Percentiles rank a stretch among this genome's conserved stretches.
Evolutionary conservation across 2,797 vertebrate genomes (phyloP).

Genomic region (Microctenopoma steveboyesi): DNA sequence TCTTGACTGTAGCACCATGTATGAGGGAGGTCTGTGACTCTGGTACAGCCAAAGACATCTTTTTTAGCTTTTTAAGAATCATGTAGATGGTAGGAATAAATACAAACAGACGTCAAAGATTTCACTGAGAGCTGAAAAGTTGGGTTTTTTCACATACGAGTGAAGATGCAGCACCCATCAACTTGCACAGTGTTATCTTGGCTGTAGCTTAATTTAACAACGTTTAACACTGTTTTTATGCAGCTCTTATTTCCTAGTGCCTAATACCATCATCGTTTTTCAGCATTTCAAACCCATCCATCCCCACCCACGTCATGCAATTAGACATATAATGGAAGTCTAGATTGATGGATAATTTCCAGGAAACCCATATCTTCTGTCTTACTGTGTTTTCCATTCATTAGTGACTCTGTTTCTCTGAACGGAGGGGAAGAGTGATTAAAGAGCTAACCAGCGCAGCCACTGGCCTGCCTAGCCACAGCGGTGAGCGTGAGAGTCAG

Average conservation of each 20-base stretch:
- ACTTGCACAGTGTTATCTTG: slow-evolving; percentile 14
- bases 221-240: slow-evolving; percentile 40
- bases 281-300: slow-evolving; percentile 44
- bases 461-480: slow-evolving; percentile 50
- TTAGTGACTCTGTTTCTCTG: slow-evolving; percentile 71
- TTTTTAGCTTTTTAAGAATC: not conserved
- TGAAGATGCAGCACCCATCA: slow-evolving; percentile 23
- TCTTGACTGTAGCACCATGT: not conserved
- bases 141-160: slow-evolving; percentile 5
- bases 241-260: slow-evolving; percentile 19
- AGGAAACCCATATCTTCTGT: slow-evolving; percentile 77
- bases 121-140: not conserved
- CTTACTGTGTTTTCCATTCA: slow-evolving; percentile 80
- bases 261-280: slow-evolving; percentile 40
- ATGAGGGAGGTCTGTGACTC: not conserved
- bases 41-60: not conserved
- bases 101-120: not conserved
- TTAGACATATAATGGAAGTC: slow-evolving; percentile 69
- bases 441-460: slow-evolving; percentile 61
- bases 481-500: slow-evolving; percentile 56
- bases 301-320: slow-evolving; percentile 53
- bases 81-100: not conserved
- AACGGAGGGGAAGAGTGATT: slow-evolving; percentile 68
- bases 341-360: slow-evolving; percentile 80
- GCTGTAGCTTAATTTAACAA: slow-evolving; percentile 40